Percentiles rank a stretch among this genome's conserved stretches.
These are phyloP conservation scores for Drosophila fungiperda DNA, from an alignment of 2,888 invertebrate species.

Conservation along the genomic window DNA sequence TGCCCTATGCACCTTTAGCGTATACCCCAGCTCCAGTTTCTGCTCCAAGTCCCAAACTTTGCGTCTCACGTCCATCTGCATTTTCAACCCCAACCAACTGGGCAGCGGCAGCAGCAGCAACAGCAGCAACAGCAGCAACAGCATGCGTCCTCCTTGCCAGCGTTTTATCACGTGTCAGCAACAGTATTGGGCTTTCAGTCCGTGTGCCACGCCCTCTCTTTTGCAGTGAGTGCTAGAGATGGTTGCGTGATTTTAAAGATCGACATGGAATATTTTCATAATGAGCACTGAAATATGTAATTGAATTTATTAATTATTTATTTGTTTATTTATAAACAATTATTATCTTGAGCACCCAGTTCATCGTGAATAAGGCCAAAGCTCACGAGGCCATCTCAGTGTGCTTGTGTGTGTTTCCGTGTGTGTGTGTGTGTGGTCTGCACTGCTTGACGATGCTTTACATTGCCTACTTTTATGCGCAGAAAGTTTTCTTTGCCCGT, in stretches of 20 bases:
- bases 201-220: slow-evolving; percentile 49
- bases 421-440: slow-evolving; percentile 13
- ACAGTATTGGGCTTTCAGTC: slow-evolving; percentile 72
- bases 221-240: slow-evolving; percentile 37
- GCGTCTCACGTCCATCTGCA: slow-evolving; percentile 32
- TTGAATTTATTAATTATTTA: not conserved
- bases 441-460: slow-evolving; percentile 47
- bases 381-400: slow-evolving; percentile 22
- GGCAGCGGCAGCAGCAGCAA: slow-evolving; percentile 14
- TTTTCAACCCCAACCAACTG: slow-evolving; percentile 10
- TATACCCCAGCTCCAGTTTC: slow-evolving; percentile 22
- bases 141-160: slow-evolving; percentile 55
- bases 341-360: not conserved
- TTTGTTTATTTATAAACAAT: not conserved
- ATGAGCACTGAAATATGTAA: not conserved
- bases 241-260: slow-evolving; percentile 35
- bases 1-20: slow-evolving; percentile 74
- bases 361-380: not conserved
- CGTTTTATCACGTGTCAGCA: slow-evolving; percentile 80
- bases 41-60: slow-evolving; percentile 2
- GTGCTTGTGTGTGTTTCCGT: slow-evolving; percentile 5
- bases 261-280: not conserved
- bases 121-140: slow-evolving; percentile 20
- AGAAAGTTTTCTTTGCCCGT: slow-evolving; percentile 61
- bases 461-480: slow-evolving; percentile 62